Evolutionary conservation across 2,888 invertebrate genomes (phyloP), one percentile per base, ranked within the genome.

Genomic region (Doris montereyensis): DNA sequence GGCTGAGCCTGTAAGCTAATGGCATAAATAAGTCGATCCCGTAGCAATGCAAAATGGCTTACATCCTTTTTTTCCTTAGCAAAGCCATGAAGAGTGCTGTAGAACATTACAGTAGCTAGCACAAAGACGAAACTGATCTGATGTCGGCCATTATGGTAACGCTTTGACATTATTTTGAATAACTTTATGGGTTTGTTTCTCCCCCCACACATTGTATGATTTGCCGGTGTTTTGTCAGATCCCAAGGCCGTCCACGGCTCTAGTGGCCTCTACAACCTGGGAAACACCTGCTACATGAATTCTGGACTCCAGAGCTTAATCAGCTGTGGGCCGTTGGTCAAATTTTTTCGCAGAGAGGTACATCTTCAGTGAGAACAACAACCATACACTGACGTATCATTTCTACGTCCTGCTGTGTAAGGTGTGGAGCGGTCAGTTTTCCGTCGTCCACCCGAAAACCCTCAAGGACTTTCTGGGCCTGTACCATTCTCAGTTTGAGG

Each of bases 201-300:
- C n/a, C n/a, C n/a, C n/a, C n/a, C n/a, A n/a, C n/a, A n/a, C n/a
- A n/a, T n/a, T n/a, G n/a, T n/a, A n/a, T n/a, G n/a, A n/a, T n/a
- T 41, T 41, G 8, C 52, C 52, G 8, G 17, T 41, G 5, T 41
- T 10, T 17, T 17, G 52, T 1, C 81, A 89, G 89, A 88, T 84
- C 78, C 83, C 0, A 73, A 81, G 57, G 87, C 86, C 21, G 76
- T 84, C 0, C 83, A 85, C n/a, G 94, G 94, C 35, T 93, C 93
- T 65, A 93, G 94, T 21, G 97, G 96, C 2, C 93, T 97, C 34
- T 93, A 94, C 65, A 97, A 97, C 92, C 93, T 96, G 52, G 96
- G 97, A 28, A 97, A 96, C 88, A 96, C 96, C 0, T 97, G 97
- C 90, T 97, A 96, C 87, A 95, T 97, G 95, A 97, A 97, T 91